Evolutionary conservation across 2,797 vertebrate genomes (phyloP).

Genomic region (Hozukius guyotensis): DNA sequence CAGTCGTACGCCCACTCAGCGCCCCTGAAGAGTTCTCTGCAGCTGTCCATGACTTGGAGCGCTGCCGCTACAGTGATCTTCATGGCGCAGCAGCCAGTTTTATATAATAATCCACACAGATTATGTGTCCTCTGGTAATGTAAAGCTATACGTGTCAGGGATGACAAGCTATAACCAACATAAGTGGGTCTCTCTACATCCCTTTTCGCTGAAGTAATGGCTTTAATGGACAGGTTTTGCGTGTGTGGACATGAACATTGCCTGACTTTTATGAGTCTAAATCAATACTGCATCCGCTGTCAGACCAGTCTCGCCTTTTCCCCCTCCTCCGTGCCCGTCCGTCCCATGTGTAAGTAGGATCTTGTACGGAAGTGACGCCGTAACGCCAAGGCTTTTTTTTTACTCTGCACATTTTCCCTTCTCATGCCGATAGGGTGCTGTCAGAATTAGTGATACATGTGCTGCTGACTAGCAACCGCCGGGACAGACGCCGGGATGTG

Average conservation of each 20-base stretch:
- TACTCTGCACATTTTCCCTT: background rate
- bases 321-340: background rate
- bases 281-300: background rate
- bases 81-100: constrained; percentile 23
- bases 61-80: background rate
- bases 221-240: constrained; percentile 20
- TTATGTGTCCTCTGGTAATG: constrained; percentile 14
- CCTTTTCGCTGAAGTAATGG: constrained; percentile 11
- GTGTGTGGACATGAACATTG: background rate
- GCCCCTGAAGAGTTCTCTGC: constrained; percentile 29
- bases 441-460: constrained; percentile 33
- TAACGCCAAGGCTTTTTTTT: constrained; percentile 20
- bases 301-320: background rate
- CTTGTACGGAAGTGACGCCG: background rate
- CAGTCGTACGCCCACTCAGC: constrained; percentile 26
- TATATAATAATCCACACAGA: constrained; percentile 12
- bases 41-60: constrained; percentile 30
- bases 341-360: background rate
- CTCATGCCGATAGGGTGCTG: constrained; percentile 7
- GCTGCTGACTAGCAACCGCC: constrained; percentile 37
- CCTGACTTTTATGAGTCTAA: background rate
- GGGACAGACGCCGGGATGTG: constrained; percentile 6
- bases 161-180: constrained; percentile 1
- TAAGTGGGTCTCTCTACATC: background rate
- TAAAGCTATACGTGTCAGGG: constrained; percentile 24